Conservation (phyloP, 2,797 vertebrate species). For the Myotis vivesi region DNA sequence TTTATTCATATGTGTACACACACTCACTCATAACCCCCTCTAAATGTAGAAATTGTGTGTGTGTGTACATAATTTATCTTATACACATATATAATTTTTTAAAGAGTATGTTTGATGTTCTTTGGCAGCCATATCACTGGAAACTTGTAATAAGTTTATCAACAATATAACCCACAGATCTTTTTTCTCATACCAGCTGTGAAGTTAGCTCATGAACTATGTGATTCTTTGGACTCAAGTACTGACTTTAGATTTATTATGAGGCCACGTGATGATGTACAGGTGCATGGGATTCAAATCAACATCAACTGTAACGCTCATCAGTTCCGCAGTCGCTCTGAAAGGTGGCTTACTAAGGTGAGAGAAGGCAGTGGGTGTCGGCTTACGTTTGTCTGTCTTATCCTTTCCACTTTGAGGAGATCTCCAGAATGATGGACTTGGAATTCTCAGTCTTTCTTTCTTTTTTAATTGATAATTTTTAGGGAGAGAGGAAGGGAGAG, state of each 20-base stretch:
- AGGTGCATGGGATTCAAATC: background rate
- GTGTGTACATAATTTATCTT: background rate
- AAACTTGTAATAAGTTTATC: background rate
- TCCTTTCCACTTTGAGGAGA: background rate
- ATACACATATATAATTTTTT: background rate
- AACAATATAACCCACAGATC: background rate
- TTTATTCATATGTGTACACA: background rate
- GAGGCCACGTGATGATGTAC: background rate
- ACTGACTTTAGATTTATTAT: background rate
- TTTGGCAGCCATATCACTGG: background rate
- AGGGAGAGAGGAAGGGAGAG: too few relatives aligned
- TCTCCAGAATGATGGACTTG: background rate
- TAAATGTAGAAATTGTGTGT: background rate
- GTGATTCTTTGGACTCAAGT: background rate
- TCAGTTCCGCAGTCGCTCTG: background rate
- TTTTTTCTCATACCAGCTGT: background rate
- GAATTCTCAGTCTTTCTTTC: background rate
- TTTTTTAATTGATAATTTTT: too few relatives aligned
- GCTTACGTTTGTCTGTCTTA: background rate
- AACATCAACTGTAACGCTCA: background rate
- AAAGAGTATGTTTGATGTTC: background rate
- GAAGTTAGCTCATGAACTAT: background rate
- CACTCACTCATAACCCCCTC: background rate
- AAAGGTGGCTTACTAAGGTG: background rate
- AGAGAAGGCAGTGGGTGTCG: background rate